Base-by-base conservation (phyloP, 92 coral and sea anemone species). In the Siderastrea siderea region DNA sequence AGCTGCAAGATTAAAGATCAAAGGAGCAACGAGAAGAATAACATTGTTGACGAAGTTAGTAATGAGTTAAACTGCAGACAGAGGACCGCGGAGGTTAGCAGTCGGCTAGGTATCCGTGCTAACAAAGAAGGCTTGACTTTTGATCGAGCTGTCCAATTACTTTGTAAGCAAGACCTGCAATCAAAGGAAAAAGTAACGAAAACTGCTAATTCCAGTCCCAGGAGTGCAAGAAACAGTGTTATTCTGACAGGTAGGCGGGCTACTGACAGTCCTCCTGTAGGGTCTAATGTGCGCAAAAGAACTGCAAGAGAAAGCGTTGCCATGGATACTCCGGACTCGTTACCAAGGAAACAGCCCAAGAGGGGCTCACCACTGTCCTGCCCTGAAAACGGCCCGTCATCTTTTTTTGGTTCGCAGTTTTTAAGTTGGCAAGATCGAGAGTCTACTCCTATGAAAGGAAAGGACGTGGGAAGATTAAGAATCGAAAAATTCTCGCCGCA, bases 271-370 rank as follows among this genome's bases (percentile, higher is more conserved):
- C 68, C 57, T 59, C 58, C 50, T 2, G 47, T 3, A 1, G 1
- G 58, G 17, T 38, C 87, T 38, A 54, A 10, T 0, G 53, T 5
- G 47, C 14, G 79, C 13, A 84, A 73, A 64, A 74, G 57, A 12
- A 48, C n/a, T 64, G 44, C 87, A 16, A 64, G 80, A 43, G 80
- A 84, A 74, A 74, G 87, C 51, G 46, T 19, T 49, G 73, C 60
- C 26, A 16, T 48, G 45, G 80, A 84, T 15, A 57, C 63, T 13
- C 78, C 60, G 44, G 87, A 74, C 45, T 13, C 53, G 53, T 51
- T 84, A 19, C 87, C 80, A 2, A 48, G 73, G 43, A 84, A 84
- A 74, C 80, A 73, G 52, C 80, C 71, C 16, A 71, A 73, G 59
- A 83, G 26, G 47, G 45, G 79, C 58, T 59, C 79, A 11, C 19